A percentile compares a stretch with the other conserved stretches of the same genome.
Conservation (phyloP, 2,113 vertebrate genomes). For the Leptocoma aspasia region DNA sequence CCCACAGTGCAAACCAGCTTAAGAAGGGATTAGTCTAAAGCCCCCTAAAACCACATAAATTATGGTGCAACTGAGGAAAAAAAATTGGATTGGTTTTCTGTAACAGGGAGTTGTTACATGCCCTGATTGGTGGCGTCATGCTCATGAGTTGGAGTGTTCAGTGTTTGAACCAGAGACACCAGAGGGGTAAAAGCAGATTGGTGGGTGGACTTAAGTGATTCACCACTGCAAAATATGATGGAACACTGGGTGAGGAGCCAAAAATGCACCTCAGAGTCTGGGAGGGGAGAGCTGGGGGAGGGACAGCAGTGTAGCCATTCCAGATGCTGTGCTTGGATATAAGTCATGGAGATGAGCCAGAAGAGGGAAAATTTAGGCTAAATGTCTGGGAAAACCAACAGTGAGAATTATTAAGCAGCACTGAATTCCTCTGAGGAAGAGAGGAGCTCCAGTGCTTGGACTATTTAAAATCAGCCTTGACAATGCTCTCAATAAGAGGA, state of each 20-base stretch:
- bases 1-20: not conserved
- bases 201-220: not conserved
- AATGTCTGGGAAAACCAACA: not conserved
- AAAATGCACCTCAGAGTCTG: not conserved
- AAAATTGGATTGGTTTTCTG: not conserved
- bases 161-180: not conserved
- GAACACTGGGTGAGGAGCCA: not conserved
- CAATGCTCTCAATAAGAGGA: not conserved
- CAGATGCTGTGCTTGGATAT: not conserved
- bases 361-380: not conserved
- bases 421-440: not conserved
- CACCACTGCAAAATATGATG: not conserved
- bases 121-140: not conserved
- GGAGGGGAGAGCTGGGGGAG: not conserved
- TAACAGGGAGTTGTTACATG: not conserved
- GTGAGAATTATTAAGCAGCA: conserved; percentile 26
- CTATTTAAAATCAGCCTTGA: not conserved
- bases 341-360: not conserved
- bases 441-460: not conserved
- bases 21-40: conserved; percentile 21
- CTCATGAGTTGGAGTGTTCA: not conserved
- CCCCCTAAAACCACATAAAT: not conserved
- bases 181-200: not conserved
- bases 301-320: not conserved
- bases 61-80: not conserved